These are phyloP conservation scores for Cinclus cinclus DNA, from an alignment of 2,113 vertebrate species.

Conservation along the genomic window DNA sequence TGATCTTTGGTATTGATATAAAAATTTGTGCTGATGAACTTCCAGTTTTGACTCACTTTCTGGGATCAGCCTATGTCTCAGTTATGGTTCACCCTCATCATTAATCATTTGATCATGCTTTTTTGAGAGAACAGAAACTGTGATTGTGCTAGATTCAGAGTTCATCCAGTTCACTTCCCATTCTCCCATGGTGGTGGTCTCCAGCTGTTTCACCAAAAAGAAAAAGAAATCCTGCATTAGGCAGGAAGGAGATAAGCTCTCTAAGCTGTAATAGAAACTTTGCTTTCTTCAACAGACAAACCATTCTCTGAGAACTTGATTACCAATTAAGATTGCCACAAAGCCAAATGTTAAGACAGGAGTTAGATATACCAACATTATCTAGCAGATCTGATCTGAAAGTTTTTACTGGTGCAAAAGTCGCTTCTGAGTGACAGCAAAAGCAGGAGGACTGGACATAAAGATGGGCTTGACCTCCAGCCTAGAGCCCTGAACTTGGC, in stretches of 20 bases:
- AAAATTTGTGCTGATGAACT: background rate
- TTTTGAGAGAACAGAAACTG: background rate
- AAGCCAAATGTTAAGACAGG: background rate
- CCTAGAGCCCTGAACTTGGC: background rate
- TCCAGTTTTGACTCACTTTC: conserved; percentile 39
- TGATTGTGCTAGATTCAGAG: background rate
- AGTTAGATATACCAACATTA: background rate
- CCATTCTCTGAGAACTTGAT: background rate
- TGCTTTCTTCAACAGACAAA: background rate
- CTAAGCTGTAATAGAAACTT: background rate
- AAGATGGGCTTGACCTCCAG: background rate
- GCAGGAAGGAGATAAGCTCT: background rate
- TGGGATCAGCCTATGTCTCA: background rate
- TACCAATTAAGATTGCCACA: background rate
- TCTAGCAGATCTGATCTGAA: background rate
- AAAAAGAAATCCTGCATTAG: background rate
- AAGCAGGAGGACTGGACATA: background rate
- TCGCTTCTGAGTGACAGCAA: background rate
- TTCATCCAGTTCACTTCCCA: background rate
- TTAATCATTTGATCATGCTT: background rate
- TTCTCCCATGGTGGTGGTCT: background rate
- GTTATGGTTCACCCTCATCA: background rate
- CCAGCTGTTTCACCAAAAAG: background rate
- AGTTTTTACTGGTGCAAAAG: background rate
- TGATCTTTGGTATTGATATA: background rate